These are phyloP conservation scores for Lasaia peninsularis DNA, from an alignment of 1,140 invertebrate species.

Conservation along the genomic window DNA sequence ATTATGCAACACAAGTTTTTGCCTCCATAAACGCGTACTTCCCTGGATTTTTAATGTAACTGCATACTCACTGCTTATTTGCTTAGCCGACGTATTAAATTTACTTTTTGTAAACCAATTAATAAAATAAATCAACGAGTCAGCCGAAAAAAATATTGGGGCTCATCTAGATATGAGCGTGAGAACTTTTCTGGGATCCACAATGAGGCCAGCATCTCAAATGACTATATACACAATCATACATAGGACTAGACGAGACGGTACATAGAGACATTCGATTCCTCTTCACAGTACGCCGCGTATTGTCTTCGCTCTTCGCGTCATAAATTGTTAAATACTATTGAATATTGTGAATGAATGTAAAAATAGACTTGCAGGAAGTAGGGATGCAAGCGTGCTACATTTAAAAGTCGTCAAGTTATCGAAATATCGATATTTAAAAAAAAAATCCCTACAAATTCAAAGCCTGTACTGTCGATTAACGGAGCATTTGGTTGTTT, in stretches of 20 bases:
- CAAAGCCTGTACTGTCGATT: no score
- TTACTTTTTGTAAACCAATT: no score
- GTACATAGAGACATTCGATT: conserved; percentile 43
- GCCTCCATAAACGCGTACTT: no score
- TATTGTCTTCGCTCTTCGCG: neutral
- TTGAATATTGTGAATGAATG: conserved; percentile 14
- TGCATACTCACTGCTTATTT: no score
- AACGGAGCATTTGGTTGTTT: no score
- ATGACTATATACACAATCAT: conserved; percentile 38
- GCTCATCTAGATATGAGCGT: conserved; percentile 41
- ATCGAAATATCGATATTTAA: no score
- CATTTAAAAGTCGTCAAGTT: neutral
- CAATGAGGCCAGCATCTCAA: conserved; percentile 36
- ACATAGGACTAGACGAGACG: conserved; percentile 39
- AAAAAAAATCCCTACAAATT: no score
- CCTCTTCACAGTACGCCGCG: conserved; percentile 31
- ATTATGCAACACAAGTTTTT: no score
- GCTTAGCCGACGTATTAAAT: no score
- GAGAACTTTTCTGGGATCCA: conserved; percentile 50
- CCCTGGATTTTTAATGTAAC: no score
- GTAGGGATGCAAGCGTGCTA: conserved; percentile 4
- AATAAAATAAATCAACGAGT: neutral
- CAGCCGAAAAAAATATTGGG: conserved; percentile 17
- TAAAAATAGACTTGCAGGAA: conserved; percentile 6
- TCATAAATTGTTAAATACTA: conserved; percentile 35